Evolutionary conservation across 2,113 vertebrate genomes (phyloP), one percentile per base, ranked within the genome.

Genomic region (Ciconia maguari): DNA sequence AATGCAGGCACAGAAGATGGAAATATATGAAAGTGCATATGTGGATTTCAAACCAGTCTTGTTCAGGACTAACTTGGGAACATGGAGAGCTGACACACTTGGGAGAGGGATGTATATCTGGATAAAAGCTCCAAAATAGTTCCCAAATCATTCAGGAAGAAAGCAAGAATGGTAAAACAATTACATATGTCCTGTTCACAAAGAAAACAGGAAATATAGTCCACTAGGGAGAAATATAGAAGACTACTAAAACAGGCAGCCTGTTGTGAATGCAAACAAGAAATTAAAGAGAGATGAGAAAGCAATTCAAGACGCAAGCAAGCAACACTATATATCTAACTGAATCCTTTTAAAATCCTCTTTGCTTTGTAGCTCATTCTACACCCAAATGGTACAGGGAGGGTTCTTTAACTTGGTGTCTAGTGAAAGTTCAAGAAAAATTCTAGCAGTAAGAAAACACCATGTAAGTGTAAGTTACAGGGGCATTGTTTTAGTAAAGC

Each of bases 161-260:
- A 92, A 83, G 87, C 36, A 80, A 87, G 80, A 87, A 94, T 64
- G 92, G 92, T 86, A 96, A 95, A 97, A 82, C 79, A 86, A 94
- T 97, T 95, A 93, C 72, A 89, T 74, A 88, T 34, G 27, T 80
- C 89, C 78, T 89, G 64, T 69, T 86, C 83, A 87, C 64, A 93
- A 89, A 90, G 92, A 90, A 96, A 96, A 89, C 82, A 93, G 93
- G 91, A 96, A 97, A 93, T 29, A 48, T 4, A 90, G 85, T 83
- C 71, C 96, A 95, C 86, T 78, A 51, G 88, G 90, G 95, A 95
- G 76, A 92, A 94, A 92, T 74, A 89, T 2, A 83, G 62, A 83
- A 94, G 69, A 93, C 77, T 69, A 80, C 76, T 90, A 93, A 93
- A 97, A 81, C 91, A 96, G 91, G 55, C 87, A 83, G 75, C 74